Conservation (phyloP, 2,888 invertebrate genomes). For the Myopa tessellatipennis region DNA sequence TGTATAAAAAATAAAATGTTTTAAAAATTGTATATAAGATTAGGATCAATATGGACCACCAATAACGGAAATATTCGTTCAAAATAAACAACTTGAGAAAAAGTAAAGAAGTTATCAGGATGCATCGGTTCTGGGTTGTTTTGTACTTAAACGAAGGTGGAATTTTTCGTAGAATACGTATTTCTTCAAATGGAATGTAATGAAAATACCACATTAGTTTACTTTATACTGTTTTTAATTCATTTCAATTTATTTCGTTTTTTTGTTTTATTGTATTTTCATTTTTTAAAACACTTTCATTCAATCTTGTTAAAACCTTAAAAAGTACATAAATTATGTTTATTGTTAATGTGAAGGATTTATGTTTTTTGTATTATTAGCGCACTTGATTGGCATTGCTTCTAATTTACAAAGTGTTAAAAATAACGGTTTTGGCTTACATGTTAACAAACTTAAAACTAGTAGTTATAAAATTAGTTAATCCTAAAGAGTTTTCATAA, state of each 20-base stretch:
- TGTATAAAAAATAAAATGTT: too few species aligned
- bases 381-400: slow-evolving; percentile 31
- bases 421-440: slow-evolving; percentile 17
- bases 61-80: too few species aligned
- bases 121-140: too few species aligned
- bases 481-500: slow-evolving; percentile 21
- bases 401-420: slow-evolving; percentile 23
- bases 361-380: slow-evolving; percentile 9
- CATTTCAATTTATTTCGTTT: neutral
- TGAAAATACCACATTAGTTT: too few species aligned
- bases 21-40: too few species aligned
- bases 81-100: too few species aligned
- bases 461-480: slow-evolving; percentile 10
- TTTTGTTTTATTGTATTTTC: slow-evolving; percentile 1
- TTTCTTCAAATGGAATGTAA: too few species aligned
- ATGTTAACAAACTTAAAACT: slow-evolving; percentile 30
- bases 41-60: too few species aligned
- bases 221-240: too few species aligned
- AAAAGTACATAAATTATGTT: slow-evolving; percentile 36
- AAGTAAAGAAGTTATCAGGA: too few species aligned
- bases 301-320: slow-evolving; percentile 14
- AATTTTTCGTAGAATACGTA: too few species aligned
- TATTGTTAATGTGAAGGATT: neutral
- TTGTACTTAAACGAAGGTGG: too few species aligned
- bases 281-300: neutral